Evolutionary conservation across 2,113 vertebrate genomes (phyloP), one percentile per base, ranked within the genome.

Genomic region (Psittacula cyanocephala): DNA sequence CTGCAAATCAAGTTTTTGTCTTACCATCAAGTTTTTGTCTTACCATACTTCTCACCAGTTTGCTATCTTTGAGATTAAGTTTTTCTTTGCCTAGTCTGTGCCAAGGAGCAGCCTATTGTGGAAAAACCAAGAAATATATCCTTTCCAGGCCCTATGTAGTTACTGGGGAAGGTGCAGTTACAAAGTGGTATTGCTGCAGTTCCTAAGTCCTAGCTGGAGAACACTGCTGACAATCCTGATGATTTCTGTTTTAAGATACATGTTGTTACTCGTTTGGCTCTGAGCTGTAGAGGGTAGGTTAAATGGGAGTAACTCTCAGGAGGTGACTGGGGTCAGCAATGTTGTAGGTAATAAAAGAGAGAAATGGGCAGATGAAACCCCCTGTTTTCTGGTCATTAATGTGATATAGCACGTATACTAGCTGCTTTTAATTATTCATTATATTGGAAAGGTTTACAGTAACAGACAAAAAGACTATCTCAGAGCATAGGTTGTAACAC

Each of bases 401-500:
- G 87, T 95, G 81, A 93, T 90, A 79, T 50, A 92, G 67, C 68
- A 13, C 67, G 57, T 91, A 90, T 89, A 95, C 57, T 90, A 69
- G 29, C n/a, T 86, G 81, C 53, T 94, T 95, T 96, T 89, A 96
- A 93, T 96, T 94, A 96, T 94, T 95, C 76, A 93, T 92, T 52
- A 22, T 65, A 28, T 74, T 95, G 55, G 84, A 81, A 91, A 60
- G 62, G 27, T 81, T 96, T 95, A 88, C 63, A 81, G 87, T 88
- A 91, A 74, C 62, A 74, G 72, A 59, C 64, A 74, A 79, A 84
- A 95, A 59, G 72, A 46, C 50, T 71, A 49, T 57, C 86, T 68
- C 29, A 1, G 57, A 84, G 46, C 17, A 35, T 10, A 81, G 64
- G 33, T 67, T 17, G 13, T 83, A 52, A 88, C 83, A 28, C 64